A percentile compares a stretch with the other conserved stretches of the same genome.
Conservation (phyloP, 1,140 invertebrate genomes). For the Micrasema longulum region DNA sequence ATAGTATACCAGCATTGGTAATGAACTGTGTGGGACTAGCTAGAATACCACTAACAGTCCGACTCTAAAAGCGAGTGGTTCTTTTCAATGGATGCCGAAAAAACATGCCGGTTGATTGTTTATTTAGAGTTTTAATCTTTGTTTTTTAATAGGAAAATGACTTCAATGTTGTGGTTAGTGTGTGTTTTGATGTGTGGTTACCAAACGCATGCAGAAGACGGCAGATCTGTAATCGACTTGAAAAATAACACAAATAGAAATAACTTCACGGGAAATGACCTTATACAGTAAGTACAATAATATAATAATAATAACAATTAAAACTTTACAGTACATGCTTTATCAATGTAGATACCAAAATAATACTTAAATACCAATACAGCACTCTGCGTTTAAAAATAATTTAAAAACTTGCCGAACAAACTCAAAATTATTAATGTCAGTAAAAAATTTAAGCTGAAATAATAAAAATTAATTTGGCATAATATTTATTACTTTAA, state of each 20-base stretch:
- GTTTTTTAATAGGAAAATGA: conserved; percentile 5
- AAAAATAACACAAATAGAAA: conserved; percentile 20
- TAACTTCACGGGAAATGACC: conserved; percentile 46
- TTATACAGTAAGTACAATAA: conserved; percentile 45
- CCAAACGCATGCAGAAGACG: conserved; percentile 22
- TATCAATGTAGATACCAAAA: too few relatives aligned
- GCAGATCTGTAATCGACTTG: neutral
- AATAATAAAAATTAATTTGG: too few relatives aligned
- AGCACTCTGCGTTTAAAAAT: too few relatives aligned
- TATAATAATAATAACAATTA: conserved; percentile 20
- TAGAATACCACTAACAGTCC: neutral
- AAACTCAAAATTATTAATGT: too few relatives aligned
- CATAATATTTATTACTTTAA: too few relatives aligned
- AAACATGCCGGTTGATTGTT: neutral
- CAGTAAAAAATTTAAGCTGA: too few relatives aligned
- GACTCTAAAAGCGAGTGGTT: neutral
- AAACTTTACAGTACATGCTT: too few relatives aligned
- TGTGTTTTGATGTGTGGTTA: conserved; percentile 14
- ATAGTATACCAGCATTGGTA: conserved; percentile 2
- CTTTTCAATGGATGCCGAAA: neutral
- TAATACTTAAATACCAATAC: too few relatives aligned
- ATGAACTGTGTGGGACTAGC: neutral
- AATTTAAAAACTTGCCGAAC: too few relatives aligned
- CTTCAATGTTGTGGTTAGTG: neutral
- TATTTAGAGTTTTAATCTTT: neutral